A percentile compares a stretch with the other conserved stretches of the same genome.
phyloP scores from a whole-genome alignment of 2,113 vertebrate genomes.

The Trichechus manatus region DNA sequence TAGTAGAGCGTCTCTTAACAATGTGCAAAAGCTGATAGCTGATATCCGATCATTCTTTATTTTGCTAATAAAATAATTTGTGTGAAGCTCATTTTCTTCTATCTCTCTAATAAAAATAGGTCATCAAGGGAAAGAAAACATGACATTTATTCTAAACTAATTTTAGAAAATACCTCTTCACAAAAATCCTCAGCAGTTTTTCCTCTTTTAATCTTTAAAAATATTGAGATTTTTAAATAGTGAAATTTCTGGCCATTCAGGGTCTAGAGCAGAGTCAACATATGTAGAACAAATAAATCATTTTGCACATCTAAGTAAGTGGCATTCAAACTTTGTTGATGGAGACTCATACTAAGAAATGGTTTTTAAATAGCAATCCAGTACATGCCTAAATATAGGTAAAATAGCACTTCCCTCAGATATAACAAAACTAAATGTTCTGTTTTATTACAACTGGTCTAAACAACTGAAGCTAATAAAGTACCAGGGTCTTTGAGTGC shows the following conservation, averaged over 20 bases:
- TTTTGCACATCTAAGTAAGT: neutral
- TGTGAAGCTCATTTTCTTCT: conserved; percentile 61
- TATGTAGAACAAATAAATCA: neutral
- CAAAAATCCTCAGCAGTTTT: neutral
- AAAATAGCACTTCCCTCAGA: neutral
- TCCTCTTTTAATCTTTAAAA: conserved; percentile 30
- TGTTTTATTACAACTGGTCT: neutral
- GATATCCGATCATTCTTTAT: conserved; percentile 58
- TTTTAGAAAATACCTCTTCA: conserved; percentile 56
- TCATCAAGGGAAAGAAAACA: conserved; percentile 47
- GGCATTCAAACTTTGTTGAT: neutral
- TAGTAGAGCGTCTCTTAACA: conserved; percentile 75
- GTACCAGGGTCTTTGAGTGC: neutral
- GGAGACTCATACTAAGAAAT: neutral
- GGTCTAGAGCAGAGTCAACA: neutral
- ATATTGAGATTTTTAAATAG: neutral
- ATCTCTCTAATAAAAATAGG: neutral
- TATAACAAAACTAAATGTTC: neutral
- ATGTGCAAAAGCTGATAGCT: conserved; percentile 61
- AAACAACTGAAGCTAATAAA: neutral
- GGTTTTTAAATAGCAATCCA: neutral
- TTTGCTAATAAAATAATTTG: conserved; percentile 79
- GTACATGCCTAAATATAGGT: too few relatives aligned
- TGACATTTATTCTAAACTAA: neutral
- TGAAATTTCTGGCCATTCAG: neutral